Conservation (phyloP, 2,797 vertebrate genomes). For the Manis crassicaudata region DNA sequence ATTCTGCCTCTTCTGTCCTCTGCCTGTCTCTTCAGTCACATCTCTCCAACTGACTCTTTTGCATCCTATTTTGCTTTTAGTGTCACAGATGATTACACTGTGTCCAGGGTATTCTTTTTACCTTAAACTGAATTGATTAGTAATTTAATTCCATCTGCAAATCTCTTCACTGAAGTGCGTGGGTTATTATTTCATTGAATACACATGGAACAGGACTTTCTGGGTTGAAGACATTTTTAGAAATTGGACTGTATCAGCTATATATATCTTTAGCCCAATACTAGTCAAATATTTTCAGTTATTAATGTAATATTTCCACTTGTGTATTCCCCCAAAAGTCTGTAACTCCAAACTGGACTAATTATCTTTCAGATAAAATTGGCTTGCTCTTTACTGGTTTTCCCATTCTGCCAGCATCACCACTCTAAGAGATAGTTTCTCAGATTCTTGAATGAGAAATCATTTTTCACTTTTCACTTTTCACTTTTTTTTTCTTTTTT, state of each 20-base stretch:
- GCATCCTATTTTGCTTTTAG: neutral
- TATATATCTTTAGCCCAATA: neutral
- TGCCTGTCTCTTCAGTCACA: neutral
- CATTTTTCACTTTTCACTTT: neutral
- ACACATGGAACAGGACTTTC: neutral
- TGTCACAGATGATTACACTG: neutral
- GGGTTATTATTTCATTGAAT: neutral
- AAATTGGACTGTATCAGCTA: neutral
- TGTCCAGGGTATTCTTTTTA: neutral
- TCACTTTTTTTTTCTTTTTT: neutral
- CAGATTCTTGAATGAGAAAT: neutral
- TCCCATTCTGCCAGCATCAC: neutral
- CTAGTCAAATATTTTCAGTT: neutral
- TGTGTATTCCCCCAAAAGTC: neutral
- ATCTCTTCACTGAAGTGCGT: neutral
- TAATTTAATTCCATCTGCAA: neutral
- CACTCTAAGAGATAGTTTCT: neutral
- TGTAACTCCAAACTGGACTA: neutral
- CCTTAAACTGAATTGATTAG: neutral
- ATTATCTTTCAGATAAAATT: neutral
- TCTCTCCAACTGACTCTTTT: neutral
- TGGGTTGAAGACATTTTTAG: neutral
- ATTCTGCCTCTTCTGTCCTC: neutral
- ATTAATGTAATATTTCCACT: neutral
- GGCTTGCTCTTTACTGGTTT: neutral